Percentiles rank a stretch among this genome's conserved stretches.
Evolutionary conservation across 2,113 vertebrate genomes (phyloP).

Genomic region (Hydrolagus affinis): DNA sequence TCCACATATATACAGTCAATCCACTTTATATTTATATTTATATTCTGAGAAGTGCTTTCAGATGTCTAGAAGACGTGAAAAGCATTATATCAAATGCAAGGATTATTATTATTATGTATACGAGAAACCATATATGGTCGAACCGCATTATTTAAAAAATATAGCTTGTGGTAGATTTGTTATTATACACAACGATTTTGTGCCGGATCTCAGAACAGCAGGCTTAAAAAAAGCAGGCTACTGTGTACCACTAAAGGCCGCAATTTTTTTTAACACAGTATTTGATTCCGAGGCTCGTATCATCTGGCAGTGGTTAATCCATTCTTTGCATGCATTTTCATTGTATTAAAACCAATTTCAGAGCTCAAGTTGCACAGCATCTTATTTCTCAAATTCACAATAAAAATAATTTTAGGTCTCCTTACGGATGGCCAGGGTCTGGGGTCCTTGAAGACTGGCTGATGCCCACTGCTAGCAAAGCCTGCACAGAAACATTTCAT

Average conservation of each 20-base stretch:
- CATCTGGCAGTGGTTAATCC: not conserved
- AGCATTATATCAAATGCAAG: too few relatives aligned
- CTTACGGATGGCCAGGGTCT: conserved; percentile 88
- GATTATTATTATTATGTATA: too few relatives aligned
- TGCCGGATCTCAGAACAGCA: too few relatives aligned
- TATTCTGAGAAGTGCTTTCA: too few relatives aligned
- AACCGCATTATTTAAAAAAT: not conserved
- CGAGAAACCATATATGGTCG: too few relatives aligned
- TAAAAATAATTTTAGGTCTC: not conserved
- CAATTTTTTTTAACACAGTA: not conserved
- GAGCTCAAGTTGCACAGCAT: not conserved
- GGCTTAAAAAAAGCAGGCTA: not conserved
- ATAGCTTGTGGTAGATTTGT: too few relatives aligned
- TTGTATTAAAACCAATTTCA: not conserved
- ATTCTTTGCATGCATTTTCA: not conserved
- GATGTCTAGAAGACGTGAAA: too few relatives aligned
- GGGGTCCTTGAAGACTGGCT: conserved; percentile 88
- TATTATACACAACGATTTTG: too few relatives aligned
- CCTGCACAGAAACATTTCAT: conserved; percentile 47
- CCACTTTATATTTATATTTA: too few relatives aligned
- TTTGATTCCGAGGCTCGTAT: not conserved
- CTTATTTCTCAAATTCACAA: not conserved
- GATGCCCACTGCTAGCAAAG: conserved; percentile 85
- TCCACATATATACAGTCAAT: too few relatives aligned
- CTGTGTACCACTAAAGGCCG: not conserved